These are phyloP conservation scores for Eulacestoma nigropectus DNA, from an alignment of 2,113 vertebrate species.

Conservation along the genomic window DNA sequence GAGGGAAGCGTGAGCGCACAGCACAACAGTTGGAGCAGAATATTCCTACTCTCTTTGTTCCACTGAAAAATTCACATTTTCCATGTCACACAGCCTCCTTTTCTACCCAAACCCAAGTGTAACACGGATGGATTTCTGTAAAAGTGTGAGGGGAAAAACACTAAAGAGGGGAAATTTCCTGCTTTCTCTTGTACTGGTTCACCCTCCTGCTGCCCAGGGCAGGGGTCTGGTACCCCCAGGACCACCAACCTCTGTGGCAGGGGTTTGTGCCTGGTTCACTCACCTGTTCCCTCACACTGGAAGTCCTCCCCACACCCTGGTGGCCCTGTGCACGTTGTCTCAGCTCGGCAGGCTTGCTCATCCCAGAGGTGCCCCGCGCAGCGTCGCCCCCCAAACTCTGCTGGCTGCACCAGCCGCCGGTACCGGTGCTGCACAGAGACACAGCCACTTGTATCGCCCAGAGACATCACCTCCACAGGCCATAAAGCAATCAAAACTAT, in stretches of 20 bases:
- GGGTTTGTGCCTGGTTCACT: background rate
- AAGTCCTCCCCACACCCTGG: constrained; percentile 81
- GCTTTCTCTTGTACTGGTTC: background rate
- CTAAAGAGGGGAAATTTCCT: background rate
- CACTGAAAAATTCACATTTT: constrained; percentile 2
- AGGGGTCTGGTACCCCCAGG: background rate
- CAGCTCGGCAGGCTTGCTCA: constrained; percentile 59
- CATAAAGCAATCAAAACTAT: background rate
- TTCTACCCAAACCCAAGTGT: background rate
- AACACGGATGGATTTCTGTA: background rate
- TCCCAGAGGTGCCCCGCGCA: constrained; percentile 81
- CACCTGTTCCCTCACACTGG: constrained; percentile 79
- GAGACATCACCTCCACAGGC: background rate
- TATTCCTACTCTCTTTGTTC: background rate
- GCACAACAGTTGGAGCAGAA: background rate
- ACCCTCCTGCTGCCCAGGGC: background rate
- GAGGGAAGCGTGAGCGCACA: background rate
- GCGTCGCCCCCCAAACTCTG: constrained; percentile 70
- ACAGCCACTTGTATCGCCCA: background rate
- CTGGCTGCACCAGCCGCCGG: constrained; percentile 73
- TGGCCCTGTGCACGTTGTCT: constrained; percentile 55
- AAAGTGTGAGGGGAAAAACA: fast-evolving
- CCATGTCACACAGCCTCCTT: background rate
- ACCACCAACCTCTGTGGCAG: background rate
- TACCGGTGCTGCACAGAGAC: constrained; percentile 73